Conservation (phyloP, 2,113 vertebrate genomes). For the Clarias magur region DNA sequence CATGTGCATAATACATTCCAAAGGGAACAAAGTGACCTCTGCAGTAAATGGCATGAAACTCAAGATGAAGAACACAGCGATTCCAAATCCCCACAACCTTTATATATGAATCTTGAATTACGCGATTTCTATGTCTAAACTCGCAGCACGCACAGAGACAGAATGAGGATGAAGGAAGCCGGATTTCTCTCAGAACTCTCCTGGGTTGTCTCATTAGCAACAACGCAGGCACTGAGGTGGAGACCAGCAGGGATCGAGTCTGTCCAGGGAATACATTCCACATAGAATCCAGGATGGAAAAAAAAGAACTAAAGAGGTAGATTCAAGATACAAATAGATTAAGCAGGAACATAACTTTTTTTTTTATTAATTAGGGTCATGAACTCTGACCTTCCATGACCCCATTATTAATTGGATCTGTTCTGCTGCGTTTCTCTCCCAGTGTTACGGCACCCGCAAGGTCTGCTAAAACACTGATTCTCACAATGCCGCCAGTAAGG, state of each 20-base stretch:
- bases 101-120: background rate
- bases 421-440: background rate
- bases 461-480: background rate
- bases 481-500: background rate
- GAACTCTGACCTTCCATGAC: slow-evolving; percentile 38
- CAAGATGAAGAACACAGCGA: background rate
- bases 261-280: slow-evolving; percentile 28
- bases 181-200: slow-evolving; percentile 39
- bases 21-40: background rate
- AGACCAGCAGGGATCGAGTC: slow-evolving; percentile 9
- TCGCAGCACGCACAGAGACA: background rate
- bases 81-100: background rate
- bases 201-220: slow-evolving; percentile 46
- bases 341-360: background rate
- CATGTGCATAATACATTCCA: background rate
- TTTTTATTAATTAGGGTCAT: slow-evolving; percentile 20
- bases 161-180: slow-evolving; percentile 26
- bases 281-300: slow-evolving; percentile 13
- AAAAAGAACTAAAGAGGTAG: slow-evolving; percentile 19
- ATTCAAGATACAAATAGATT: slow-evolving; percentile 37
- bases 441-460: background rate
- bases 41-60: background rate
- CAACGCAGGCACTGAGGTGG: slow-evolving; percentile 27
- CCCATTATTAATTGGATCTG: slow-evolving; percentile 37
- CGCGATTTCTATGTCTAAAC: background rate